These are phyloP conservation scores for Drosophila buzzatii DNA, from an alignment of 2,888 invertebrate species.

Conservation along the genomic window DNA sequence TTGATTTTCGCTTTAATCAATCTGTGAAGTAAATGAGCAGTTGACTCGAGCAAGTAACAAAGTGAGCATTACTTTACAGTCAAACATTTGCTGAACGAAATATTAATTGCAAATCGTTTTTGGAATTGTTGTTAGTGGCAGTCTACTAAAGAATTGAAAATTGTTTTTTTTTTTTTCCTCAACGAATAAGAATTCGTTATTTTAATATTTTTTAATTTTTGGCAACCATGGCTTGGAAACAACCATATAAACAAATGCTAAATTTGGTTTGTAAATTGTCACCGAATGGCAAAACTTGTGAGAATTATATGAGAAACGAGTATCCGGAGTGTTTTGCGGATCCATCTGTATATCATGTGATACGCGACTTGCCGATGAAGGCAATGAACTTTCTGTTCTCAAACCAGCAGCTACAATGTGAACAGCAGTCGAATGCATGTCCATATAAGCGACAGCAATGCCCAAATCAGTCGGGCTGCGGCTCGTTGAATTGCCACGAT, in stretches of 20 bases:
- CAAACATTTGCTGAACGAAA: not conserved
- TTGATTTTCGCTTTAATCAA: no score
- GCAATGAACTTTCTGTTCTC: slow-evolving; percentile 12
- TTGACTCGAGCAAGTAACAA: not conserved
- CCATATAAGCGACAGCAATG: not conserved
- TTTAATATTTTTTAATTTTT: slow-evolving; percentile 4
- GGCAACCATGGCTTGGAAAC: slow-evolving; percentile 38
- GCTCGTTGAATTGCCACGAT: not conserved
- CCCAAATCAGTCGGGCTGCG: not conserved
- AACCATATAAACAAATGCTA: slow-evolving; percentile 4
- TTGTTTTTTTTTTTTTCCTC: no score
- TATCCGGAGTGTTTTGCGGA: slow-evolving; percentile 34
- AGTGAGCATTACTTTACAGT: not conserved
- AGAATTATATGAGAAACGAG: slow-evolving; percentile 21
- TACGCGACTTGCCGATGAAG: slow-evolving; percentile 15
- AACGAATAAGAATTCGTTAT: not conserved
- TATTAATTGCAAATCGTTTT: no score
- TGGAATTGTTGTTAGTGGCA: slow-evolving; percentile 6
- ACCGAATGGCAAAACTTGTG: slow-evolving; percentile 27
- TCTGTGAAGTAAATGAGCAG: no score
- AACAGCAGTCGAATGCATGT: not conserved
- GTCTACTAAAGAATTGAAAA: not conserved
- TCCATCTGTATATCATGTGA: not conserved
- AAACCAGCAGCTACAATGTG: not conserved
- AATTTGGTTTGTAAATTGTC: slow-evolving; percentile 29